Evolutionary conservation across 2,797 vertebrate genomes (phyloP).

Genomic region (Sebastolobus altivelis): DNA sequence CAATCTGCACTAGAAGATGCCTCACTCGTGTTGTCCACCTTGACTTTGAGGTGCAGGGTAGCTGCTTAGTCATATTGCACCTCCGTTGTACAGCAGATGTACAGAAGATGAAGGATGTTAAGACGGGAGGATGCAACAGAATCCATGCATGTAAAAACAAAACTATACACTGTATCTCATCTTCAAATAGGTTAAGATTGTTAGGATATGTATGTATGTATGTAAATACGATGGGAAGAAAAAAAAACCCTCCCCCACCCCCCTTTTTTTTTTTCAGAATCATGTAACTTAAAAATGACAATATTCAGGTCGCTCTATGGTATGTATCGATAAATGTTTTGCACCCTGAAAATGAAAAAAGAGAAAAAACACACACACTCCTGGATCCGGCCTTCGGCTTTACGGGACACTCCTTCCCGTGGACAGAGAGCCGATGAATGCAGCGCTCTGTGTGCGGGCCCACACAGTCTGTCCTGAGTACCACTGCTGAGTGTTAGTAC

Average conservation of each 20-base stretch:
- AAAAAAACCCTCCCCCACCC: not conserved
- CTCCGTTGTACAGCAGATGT: constrained; percentile 67
- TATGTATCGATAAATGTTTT: constrained; percentile 84
- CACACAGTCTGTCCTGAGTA: constrained; percentile 73
- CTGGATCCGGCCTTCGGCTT: constrained; percentile 67
- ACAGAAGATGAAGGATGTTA: constrained; percentile 67
- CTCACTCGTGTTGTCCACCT: constrained; percentile 74
- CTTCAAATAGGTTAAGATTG: constrained; percentile 78
- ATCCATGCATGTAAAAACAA: constrained; percentile 81
- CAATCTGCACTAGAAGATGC: constrained; percentile 79
- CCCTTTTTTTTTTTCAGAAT: constrained; percentile 77
- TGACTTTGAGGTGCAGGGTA: constrained; percentile 72
- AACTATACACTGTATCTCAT: constrained; percentile 80
- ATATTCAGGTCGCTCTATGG: constrained; percentile 84
- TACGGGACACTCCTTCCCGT: constrained; percentile 58
- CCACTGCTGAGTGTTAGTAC: constrained; percentile 60
- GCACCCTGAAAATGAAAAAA: constrained; percentile 74
- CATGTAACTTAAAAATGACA: constrained; percentile 79
- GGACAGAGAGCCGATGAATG: constrained; percentile 61
- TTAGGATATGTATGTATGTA: constrained; percentile 84
- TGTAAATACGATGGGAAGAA: constrained; percentile 78
- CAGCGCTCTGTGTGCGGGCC: constrained; percentile 75
- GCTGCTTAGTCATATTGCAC: constrained; percentile 70
- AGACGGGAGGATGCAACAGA: constrained; percentile 66
- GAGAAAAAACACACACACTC: constrained; percentile 56